Evolutionary conservation across 2,113 vertebrate species (phyloP).

Genomic region (Osmerus mordax): DNA sequence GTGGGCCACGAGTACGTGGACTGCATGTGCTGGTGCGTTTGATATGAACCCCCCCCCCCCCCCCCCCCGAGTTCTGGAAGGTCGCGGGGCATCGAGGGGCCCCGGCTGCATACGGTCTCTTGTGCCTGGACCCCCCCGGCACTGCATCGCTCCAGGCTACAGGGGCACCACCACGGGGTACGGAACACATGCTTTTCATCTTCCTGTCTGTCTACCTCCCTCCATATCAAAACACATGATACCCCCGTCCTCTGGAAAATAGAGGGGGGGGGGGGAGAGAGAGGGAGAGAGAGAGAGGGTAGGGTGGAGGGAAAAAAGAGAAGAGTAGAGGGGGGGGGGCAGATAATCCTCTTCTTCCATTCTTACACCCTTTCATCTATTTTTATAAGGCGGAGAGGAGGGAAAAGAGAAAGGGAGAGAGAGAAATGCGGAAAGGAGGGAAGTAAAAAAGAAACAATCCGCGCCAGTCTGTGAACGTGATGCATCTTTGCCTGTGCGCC

Average conservation of each 20-base stretch:
- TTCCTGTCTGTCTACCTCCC: neutral
- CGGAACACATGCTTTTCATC: constrained; percentile 43
- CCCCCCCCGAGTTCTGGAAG: constrained; percentile 32
- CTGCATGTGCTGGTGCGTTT: neutral
- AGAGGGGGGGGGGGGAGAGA: constrained; percentile 2
- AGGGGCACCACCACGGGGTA: neutral
- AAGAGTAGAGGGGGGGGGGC: constrained; percentile 10
- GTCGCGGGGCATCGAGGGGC: constrained; percentile 8
- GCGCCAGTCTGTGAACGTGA: constrained; percentile 38
- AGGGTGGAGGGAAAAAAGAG: neutral
- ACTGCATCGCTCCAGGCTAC: neutral
- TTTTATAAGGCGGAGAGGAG: constrained; percentile 52
- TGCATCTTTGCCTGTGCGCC: constrained; percentile 16
- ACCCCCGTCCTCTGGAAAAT: neutral
- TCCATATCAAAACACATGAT: neutral
- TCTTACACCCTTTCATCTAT: constrained; percentile 66
- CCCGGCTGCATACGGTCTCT: neutral
- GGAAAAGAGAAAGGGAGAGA: constrained; percentile 11
- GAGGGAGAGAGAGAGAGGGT: constrained; percentile 9
- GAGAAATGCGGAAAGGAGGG: constrained; percentile 30
- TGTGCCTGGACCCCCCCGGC: constrained; percentile 8
- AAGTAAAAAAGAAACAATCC: constrained; percentile 14
- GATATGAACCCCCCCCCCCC: neutral
- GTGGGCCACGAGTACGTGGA: too few species aligned
- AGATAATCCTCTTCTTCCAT: constrained; percentile 58